Evolutionary conservation across 2,888 invertebrate genomes (phyloP).

Genomic region (Anarsia innoxiella): DNA sequence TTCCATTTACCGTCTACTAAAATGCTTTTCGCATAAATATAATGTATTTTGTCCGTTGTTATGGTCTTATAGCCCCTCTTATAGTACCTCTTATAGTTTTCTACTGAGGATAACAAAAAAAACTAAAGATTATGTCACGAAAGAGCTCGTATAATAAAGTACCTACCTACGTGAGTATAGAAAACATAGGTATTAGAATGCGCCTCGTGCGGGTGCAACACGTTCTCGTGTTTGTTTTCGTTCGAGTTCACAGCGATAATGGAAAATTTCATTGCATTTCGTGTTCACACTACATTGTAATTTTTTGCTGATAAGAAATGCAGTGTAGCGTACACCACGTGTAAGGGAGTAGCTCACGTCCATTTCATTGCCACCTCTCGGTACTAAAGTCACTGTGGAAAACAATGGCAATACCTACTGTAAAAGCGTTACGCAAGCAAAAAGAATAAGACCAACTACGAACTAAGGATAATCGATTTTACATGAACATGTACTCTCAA

Average conservation of each 20-base stretch:
- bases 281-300: constrained; percentile 48
- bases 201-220: constrained; percentile 41
- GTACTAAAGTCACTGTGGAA: background rate
- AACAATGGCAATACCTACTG: constrained; percentile 1
- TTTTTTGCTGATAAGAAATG: constrained; percentile 47
- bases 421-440: constrained; percentile 19
- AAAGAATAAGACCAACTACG: constrained; percentile 18
- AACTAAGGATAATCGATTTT: constrained; percentile 46
- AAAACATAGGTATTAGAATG: background rate
- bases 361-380: constrained; percentile 5
- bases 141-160: too few relatives aligned
- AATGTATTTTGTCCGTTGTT: too few relatives aligned
- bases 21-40: too few relatives aligned
- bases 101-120: too few relatives aligned
- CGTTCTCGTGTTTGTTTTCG: constrained; percentile 39
- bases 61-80: too few relatives aligned
- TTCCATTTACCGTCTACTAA: too few relatives aligned
- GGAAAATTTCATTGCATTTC: constrained; percentile 56
- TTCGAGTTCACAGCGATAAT: constrained; percentile 41
- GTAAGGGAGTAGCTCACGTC: constrained; percentile 35
- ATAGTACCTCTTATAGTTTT: too few relatives aligned
- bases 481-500: constrained; percentile 25
- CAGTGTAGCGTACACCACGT: constrained; percentile 41
- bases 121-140: too few relatives aligned
- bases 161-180: too few relatives aligned